A percentile compares a stretch with the other conserved stretches of the same genome.
Evolutionary conservation across 2,797 vertebrate species (phyloP).

Genomic region (Anableps anableps): DNA sequence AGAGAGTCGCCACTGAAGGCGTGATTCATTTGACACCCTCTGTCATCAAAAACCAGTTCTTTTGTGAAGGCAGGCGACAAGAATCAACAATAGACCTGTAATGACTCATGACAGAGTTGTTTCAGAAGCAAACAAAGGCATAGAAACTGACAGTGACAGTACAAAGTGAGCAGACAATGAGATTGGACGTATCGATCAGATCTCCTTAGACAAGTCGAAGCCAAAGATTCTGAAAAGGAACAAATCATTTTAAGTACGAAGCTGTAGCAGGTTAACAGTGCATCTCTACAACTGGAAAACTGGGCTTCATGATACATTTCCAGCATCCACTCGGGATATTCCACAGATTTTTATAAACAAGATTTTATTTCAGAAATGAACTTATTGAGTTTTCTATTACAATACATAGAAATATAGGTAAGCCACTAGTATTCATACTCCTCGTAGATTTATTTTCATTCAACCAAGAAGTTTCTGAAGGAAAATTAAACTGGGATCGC

Average conservation of each 20-base stretch:
- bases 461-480: not conserved
- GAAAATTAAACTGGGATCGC: not conserved
- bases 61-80: constrained; percentile 49
- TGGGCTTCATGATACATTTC: not conserved
- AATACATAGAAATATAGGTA: not conserved
- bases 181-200: constrained; percentile 60
- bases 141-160: constrained; percentile 57
- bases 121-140: constrained; percentile 65
- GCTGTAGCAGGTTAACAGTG: constrained; percentile 37
- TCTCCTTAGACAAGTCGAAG: constrained; percentile 50
- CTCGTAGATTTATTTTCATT: not conserved
- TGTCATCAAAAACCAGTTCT: constrained; percentile 52
- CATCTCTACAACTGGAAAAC: constrained; percentile 36
- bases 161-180: constrained; percentile 58
- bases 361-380: not conserved
- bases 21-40: constrained; percentile 68
- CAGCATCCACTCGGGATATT: not conserved
- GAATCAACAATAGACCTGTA: constrained; percentile 66
- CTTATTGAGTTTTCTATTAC: not conserved
- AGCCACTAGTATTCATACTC: not conserved
- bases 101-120: constrained; percentile 67
- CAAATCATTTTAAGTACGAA: constrained; percentile 3
- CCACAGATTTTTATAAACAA: too few relatives aligned
- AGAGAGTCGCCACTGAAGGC: constrained; percentile 46
- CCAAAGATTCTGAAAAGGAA: constrained; percentile 26